Conservation (phyloP, 2,113 vertebrate genomes). For the Athene noctua region DNA sequence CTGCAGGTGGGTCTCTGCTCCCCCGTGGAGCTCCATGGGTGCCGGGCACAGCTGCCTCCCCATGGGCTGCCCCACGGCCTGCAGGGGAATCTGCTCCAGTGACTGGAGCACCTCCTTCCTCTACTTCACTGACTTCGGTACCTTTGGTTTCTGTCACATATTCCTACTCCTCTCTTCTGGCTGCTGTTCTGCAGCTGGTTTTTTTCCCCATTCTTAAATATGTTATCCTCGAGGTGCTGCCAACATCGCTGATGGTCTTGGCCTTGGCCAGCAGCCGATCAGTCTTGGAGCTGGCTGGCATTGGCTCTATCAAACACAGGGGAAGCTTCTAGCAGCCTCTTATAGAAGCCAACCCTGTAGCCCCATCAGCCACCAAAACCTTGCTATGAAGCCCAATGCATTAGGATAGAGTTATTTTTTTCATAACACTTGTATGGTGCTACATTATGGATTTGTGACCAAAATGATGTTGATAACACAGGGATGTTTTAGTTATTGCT, state of each 20-base stretch:
- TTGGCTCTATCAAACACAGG: no score
- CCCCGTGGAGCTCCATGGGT: background rate
- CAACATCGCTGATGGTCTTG: background rate
- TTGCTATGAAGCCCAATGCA: background rate
- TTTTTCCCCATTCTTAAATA: background rate
- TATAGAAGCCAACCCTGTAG: background rate
- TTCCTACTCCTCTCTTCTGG: background rate
- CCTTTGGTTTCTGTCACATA: background rate
- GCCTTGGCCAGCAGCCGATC: background rate
- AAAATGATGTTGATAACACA: no score
- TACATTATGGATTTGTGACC: background rate
- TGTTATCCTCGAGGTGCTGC: background rate
- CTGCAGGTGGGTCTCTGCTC: background rate
- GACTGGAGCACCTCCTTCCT: background rate
- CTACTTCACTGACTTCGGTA: background rate
- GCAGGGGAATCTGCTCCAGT: background rate
- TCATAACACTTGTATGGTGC: background rate
- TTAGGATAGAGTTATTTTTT: background rate
- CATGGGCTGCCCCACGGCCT: background rate
- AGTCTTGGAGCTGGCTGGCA: background rate
- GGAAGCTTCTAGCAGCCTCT: background rate
- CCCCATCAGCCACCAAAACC: background rate
- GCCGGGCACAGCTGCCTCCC: background rate
- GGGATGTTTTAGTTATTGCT: accelerated
- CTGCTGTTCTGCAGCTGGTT: background rate